A percentile compares a stretch with the other conserved stretches of the same genome.
Evolutionary conservation across 2,888 invertebrate genomes (phyloP).

Genomic region (Patella pellucida): DNA sequence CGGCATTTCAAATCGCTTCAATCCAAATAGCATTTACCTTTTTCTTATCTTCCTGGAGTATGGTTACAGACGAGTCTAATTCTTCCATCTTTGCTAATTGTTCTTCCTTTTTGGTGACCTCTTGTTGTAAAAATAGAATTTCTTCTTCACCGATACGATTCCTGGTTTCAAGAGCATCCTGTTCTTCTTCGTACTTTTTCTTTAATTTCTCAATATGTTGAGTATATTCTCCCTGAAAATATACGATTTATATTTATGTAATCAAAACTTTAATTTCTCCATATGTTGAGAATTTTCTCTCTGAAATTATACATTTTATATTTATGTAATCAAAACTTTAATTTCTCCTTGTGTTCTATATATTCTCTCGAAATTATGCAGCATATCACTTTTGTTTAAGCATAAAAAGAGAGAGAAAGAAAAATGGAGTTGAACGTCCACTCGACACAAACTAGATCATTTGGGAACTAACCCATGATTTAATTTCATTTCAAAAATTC

Average conservation of each 20-base stretch:
- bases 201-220: conserved; percentile 48
- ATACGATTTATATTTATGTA: not conserved
- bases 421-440: no score
- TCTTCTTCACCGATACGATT: conserved; percentile 43
- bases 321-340: not conserved
- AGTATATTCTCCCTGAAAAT: conserved; percentile 41
- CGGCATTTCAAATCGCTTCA: no score
- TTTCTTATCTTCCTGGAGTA: conserved; percentile 43
- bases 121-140: conserved; percentile 40
- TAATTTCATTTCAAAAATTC: no score
- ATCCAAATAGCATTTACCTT: conserved; percentile 28
- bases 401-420: no score
- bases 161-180: conserved; percentile 43
- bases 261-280: conserved; percentile 36
- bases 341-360: no score
- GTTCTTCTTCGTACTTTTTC: conserved; percentile 45
- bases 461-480: no score
- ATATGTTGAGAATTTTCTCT: conserved; percentile 45
- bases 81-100: conserved; percentile 43
- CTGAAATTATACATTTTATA: conserved; percentile 25
- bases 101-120: conserved; percentile 35
- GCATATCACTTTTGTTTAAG: no score
- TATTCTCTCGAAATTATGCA: no score
- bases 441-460: no score
- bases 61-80: conserved; percentile 38